phyloP scores from a whole-genome alignment of 2,797 vertebrate species.

The Ptychobarbus kaznakovi region DNA sequence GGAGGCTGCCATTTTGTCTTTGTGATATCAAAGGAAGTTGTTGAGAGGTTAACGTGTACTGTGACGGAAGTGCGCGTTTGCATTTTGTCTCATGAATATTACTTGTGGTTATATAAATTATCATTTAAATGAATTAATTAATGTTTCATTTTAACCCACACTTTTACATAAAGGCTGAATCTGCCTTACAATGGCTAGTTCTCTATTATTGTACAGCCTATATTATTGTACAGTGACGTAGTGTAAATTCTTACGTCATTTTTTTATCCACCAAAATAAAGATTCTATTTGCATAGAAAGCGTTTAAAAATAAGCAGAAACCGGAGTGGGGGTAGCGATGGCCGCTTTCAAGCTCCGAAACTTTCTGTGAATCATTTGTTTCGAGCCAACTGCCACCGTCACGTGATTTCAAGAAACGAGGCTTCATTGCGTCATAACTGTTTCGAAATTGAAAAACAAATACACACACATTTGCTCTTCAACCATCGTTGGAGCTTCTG shows the following conservation, averaged over 20 bases:
- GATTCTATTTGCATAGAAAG: not conserved
- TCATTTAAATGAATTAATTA: accelerated
- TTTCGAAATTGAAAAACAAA: too few relatives aligned
- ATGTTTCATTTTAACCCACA: not conserved
- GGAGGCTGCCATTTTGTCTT: constrained; percentile 82
- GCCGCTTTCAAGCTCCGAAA: too few relatives aligned
- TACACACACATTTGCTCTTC: too few relatives aligned
- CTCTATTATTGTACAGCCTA: not conserved
- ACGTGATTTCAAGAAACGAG: too few relatives aligned
- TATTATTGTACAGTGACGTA: not conserved
- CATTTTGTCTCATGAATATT: not conserved
- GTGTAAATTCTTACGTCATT: not conserved
- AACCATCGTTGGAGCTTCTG: too few relatives aligned
- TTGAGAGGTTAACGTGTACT: constrained; percentile 51
- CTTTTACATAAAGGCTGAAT: not conserved
- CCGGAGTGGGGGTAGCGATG: not conserved
- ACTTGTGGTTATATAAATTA: not conserved
- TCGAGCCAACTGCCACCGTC: too few relatives aligned
- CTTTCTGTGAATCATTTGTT: too few relatives aligned
- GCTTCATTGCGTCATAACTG: too few relatives aligned
- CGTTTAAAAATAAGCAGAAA: not conserved
- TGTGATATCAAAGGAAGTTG: constrained; percentile 20
- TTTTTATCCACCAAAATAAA: not conserved
- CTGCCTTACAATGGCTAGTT: not conserved
- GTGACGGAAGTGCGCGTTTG: constrained; percentile 5